phyloP scores from a whole-genome alignment of 2,888 invertebrate species.

The Temnothorax unifasciatus region DNA sequence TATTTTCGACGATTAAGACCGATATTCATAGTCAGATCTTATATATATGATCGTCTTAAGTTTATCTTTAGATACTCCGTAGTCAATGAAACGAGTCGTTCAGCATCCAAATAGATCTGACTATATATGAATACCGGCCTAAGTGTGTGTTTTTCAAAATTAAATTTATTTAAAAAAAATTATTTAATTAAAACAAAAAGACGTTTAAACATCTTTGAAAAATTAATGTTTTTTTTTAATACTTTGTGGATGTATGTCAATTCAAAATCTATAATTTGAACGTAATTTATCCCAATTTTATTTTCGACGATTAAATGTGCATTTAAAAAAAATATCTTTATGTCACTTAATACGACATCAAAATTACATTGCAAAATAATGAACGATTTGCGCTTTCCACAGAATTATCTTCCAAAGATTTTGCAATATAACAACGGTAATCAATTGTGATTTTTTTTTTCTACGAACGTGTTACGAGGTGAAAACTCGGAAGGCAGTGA shows the following conservation, averaged over 20 bases:
- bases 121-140: too few relatives aligned
- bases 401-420: neutral
- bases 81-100: too few relatives aligned
- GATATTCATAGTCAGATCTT: too few relatives aligned
- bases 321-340: neutral
- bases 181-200: too few relatives aligned
- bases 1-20: neutral
- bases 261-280: neutral
- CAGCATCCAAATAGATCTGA: too few relatives aligned
- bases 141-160: too few relatives aligned
- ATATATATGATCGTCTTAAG: too few relatives aligned
- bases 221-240: too few relatives aligned
- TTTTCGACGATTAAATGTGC: neutral
- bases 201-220: too few relatives aligned
- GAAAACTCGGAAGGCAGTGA: constrained; percentile 3
- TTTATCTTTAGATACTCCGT: too few relatives aligned
- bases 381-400: neutral
- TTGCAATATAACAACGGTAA: neutral
- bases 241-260: neutral
- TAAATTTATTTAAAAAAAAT: too few relatives aligned
- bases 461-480: neutral
- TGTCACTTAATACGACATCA: neutral
- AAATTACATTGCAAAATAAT: neutral
- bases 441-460: constrained; percentile 29
- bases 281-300: neutral